Percentiles rank a stretch among this genome's conserved stretches.
Evolutionary conservation across 2,888 invertebrate species (phyloP).

Genomic region (Drosophila falleni): DNA sequence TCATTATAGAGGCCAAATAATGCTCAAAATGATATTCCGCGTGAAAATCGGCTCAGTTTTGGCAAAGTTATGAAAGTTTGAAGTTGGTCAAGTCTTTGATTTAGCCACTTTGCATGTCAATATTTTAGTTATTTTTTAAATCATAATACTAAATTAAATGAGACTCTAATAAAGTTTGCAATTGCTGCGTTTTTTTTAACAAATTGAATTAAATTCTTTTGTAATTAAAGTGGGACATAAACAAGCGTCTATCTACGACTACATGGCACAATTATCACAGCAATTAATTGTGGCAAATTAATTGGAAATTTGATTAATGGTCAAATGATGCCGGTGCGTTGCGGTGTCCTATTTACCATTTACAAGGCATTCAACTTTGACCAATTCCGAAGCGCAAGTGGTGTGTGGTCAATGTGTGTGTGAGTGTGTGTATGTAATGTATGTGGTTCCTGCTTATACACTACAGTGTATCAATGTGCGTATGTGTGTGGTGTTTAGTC

Average conservation of each 20-base stretch:
- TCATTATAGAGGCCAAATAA: too few species aligned
- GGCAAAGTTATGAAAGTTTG: too few species aligned
- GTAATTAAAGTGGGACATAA: constrained; percentile 8
- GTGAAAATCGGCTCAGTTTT: too few species aligned
- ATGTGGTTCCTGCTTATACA: constrained; percentile 10
- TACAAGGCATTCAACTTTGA: constrained; percentile 69
- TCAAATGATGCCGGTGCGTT: constrained; percentile 55
- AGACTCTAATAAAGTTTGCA: not conserved
- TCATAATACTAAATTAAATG: too few species aligned
- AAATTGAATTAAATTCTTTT: constrained; percentile 18
- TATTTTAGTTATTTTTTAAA: too few species aligned
- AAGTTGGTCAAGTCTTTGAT: too few species aligned
- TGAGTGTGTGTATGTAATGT: constrained; percentile 7
- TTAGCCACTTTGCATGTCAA: too few species aligned
- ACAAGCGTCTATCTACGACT: constrained; percentile 20
- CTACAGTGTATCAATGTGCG: not conserved
- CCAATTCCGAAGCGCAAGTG: constrained; percentile 48
- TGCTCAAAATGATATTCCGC: too few species aligned
- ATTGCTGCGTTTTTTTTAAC: not conserved
- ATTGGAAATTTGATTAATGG: constrained; percentile 81
- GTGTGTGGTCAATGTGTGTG: constrained; percentile 36
- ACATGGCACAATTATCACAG: constrained; percentile 67
- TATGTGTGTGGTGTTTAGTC: constrained; percentile 31
- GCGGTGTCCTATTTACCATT: constrained; percentile 53
- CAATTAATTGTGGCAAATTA: constrained; percentile 81